Percentiles rank a stretch among this genome's conserved stretches.
Evolutionary conservation across 2,888 invertebrate genomes (phyloP).

Genomic region (Hecatera dysodea): DNA sequence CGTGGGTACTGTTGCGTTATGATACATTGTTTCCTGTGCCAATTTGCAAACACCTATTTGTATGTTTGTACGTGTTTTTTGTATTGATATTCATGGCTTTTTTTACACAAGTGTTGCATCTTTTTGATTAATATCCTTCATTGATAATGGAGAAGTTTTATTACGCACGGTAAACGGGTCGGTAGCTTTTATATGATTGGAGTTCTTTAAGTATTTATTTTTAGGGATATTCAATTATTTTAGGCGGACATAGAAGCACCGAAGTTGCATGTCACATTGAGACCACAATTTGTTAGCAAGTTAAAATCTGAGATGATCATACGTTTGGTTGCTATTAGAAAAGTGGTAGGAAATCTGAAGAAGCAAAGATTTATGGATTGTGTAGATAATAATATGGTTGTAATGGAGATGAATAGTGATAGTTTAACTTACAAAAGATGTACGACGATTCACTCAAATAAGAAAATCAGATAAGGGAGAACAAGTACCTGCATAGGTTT

Average conservation of each 20-base stretch:
- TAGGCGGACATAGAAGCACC: no score
- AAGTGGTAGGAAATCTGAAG: neutral
- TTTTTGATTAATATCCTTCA: neutral
- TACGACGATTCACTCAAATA: neutral
- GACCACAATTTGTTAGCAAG: neutral
- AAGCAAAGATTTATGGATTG: neutral
- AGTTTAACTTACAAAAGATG: neutral
- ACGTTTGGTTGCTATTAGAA: neutral
- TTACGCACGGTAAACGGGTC: neutral
- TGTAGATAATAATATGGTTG: neutral
- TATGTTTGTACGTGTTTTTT: neutral
- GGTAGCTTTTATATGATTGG: neutral
- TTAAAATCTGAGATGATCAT: neutral
- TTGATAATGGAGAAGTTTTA: neutral
- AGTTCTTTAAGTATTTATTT: neutral
- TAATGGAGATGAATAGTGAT: neutral
- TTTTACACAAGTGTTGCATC: neutral
- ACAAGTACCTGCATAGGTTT: neutral
- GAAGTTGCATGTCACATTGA: neutral
- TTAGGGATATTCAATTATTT: neutral
- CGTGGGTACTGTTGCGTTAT: conserved; percentile 25
- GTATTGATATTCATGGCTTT: neutral
- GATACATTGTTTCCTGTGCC: conserved; percentile 40
- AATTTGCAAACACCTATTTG: conserved; percentile 17
- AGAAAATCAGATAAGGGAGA: neutral